Percentiles rank a stretch among this genome's conserved stretches.
These are phyloP conservation scores for Sycobia sp. DNA, from an alignment of 1,140 invertebrate genomes.

Conservation along the genomic window DNA sequence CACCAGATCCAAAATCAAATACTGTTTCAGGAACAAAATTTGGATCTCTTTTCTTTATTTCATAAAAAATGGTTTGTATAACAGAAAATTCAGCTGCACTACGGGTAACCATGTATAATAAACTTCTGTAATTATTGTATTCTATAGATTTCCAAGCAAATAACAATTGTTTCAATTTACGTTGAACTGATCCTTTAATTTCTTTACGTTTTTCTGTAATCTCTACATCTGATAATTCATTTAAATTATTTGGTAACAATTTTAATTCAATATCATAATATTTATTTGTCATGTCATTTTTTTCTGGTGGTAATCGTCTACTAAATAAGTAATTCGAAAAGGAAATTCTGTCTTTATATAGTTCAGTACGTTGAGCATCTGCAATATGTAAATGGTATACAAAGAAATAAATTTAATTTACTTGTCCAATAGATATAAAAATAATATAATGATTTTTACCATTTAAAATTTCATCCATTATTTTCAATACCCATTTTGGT, in stretches of 20 bases:
- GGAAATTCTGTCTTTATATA: conserved; percentile 61
- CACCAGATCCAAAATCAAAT: conserved; percentile 90
- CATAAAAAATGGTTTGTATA: conserved; percentile 72
- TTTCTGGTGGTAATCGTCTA: conserved; percentile 68
- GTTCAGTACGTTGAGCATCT: conserved; percentile 63
- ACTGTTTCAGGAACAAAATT: conserved; percentile 77
- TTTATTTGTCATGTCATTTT: conserved; percentile 60
- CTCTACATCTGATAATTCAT: conserved; percentile 42
- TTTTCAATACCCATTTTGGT: conserved; percentile 65
- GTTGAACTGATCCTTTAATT: conserved; percentile 48
- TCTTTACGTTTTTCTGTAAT: conserved; percentile 10
- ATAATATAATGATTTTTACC: conserved; percentile 44
- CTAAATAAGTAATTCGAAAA: conserved; percentile 67
- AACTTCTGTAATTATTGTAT: conserved; percentile 68
- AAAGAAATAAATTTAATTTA: conserved; percentile 4
- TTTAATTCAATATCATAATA: conserved; percentile 50
- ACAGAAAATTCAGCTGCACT: conserved; percentile 77
- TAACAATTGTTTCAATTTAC: conserved; percentile 64
- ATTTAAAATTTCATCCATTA: conserved; percentile 62
- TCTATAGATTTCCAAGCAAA: conserved; percentile 76
- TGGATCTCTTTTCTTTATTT: conserved; percentile 70
- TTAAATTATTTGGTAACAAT: conserved; percentile 49
- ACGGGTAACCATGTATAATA: conserved; percentile 74
- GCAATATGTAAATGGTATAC: conserved; percentile 30
- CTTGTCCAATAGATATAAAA: conserved; percentile 12